Conservation (phyloP, 2,797 vertebrate genomes). For the Gastrophryne carolinensis region DNA sequence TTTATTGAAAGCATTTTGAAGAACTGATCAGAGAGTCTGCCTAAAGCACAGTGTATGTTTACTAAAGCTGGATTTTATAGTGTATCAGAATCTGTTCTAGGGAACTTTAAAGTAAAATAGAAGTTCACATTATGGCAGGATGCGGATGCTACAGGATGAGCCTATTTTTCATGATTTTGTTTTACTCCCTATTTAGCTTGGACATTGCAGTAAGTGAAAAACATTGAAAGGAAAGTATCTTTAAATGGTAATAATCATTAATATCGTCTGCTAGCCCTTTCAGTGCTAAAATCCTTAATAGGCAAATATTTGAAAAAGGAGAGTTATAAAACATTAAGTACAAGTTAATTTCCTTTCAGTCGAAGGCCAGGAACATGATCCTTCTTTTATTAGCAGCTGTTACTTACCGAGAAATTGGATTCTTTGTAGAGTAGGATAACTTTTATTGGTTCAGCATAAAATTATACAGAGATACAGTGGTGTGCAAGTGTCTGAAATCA, state of each 20-base stretch:
- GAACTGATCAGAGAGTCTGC: neutral
- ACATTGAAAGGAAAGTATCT: slow-evolving; percentile 41
- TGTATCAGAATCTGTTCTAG: slow-evolving; percentile 20
- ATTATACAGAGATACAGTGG: slow-evolving; percentile 44
- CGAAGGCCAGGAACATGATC: slow-evolving; percentile 46
- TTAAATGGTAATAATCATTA: slow-evolving; percentile 49
- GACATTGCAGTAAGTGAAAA: slow-evolving; percentile 36
- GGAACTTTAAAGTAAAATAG: slow-evolving; percentile 27
- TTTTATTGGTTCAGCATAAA: slow-evolving; percentile 49
- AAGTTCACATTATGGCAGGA: slow-evolving; percentile 31
- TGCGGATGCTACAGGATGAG: slow-evolving; percentile 7
- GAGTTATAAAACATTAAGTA: slow-evolving; percentile 52
- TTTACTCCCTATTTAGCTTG: slow-evolving; percentile 30
- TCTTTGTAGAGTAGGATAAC: slow-evolving; percentile 49
- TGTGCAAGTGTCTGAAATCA: slow-evolving; percentile 31
- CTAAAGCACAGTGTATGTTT: slow-evolving; percentile 14
- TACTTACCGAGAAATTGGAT: slow-evolving; percentile 50
- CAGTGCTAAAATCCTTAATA: slow-evolving; percentile 51
- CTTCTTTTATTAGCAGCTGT: slow-evolving; percentile 52
- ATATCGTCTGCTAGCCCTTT: slow-evolving; percentile 44
- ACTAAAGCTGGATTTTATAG: neutral
- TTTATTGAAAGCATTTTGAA: slow-evolving; percentile 7
- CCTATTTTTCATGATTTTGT: slow-evolving; percentile 38
- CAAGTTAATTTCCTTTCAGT: slow-evolving; percentile 52
- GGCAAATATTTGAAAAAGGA: slow-evolving; percentile 52